Base-by-base conservation (phyloP, 2,888 invertebrate genomes). In the Nomada fucata region DNA sequence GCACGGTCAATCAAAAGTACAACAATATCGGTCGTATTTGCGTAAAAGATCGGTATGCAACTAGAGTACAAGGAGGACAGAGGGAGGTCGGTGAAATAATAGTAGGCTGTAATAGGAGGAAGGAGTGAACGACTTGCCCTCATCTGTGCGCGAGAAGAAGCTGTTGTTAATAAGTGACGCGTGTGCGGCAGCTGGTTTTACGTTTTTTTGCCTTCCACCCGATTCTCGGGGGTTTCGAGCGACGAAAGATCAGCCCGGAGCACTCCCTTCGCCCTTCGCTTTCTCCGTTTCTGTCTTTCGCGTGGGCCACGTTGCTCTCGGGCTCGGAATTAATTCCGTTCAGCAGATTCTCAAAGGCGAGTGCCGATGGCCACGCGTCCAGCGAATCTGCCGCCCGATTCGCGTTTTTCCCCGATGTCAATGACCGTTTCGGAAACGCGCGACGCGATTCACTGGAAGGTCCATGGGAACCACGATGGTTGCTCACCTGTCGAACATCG, bases 121-220 rank as follows among this genome's bases (percentile, higher is more conserved):
- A 82, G 86, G 79, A 88, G 87, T 88, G 84, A 88, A 88, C 85
- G 88, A 88, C 86, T 83, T 82, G 60, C n/a, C 81, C 87, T 87
- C 88, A 87, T 87, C 81, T 88, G 86, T 83, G 82, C 86, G 88
- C 83, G 85, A 85, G 86, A 89, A 90, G 90, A 90, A 89, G 89
- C 90, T 89, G 90, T 90, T 89, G 91, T 91, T 91, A 91, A 90
- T 90, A 90, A 90, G 89, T 91, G 92, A 92, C 93, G 93, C 92
- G 92, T 93, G 92, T 93, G 91, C 90, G 91, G 90, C 93, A 93
- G 92, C 93, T 93, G 93, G 90, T 91, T 89, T 89, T 83, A 91
- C 88, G 87, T 90, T 91, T 92, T 92, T 91, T 47, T 47, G 85
- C 61, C 67, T 55, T 11, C 65, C 81, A 83, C 86, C 87, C 88